Evolutionary conservation across 2,113 vertebrate species (phyloP), one percentile per base, ranked within the genome.

Genomic region (Hippocampus zosterae): DNA sequence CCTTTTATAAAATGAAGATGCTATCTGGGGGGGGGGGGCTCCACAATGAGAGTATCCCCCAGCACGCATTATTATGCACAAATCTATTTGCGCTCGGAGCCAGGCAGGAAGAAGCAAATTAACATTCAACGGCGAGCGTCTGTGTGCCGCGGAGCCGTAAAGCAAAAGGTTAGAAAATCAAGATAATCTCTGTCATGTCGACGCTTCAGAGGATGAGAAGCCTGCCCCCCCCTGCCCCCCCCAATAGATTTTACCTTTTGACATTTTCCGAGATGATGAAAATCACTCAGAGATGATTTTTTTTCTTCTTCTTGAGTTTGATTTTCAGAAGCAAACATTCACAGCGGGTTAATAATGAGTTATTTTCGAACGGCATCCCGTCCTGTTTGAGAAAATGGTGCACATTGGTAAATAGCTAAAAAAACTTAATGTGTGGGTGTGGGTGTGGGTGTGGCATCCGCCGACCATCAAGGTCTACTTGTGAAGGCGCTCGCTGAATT

Each of bases 41-140:
- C 59, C 50, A 61, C 65, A 86, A 89, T 79, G 40, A 71, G 81
- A 87, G 85, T 82, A 87, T 79, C 70, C 46, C 29, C 48, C 60
- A 27, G 48, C 53, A 66, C 84, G 77, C 76, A 81, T 79, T 76
- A 84, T 84, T 77, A 81, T 79, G 80, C 76, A 80, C 63, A 74
- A 81, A 66, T 81, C 80, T 65, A 81, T 88, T 78, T 86, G 76
- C 79, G 73, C 76, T 80, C 81, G 73, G 23, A 70, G 78, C 44
- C 1, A 53, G 65, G 57, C 67, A 44, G 46, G 50, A 79, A 80
- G 78, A 72, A 60, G 71, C 15, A 6, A 57, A 86, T 86, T 86
- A 83, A 76, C 73, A 82, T 86, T 79, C 73, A 78, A 75, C 29
- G 37, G 70, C 72, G 53, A 5, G 5, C 53, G 70, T 46, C 68